A percentile compares a stretch with the other conserved stretches of the same genome.
Evolutionary conservation across 2,113 vertebrate genomes (phyloP).

Genomic region (Proterorhinus semilunaris): DNA sequence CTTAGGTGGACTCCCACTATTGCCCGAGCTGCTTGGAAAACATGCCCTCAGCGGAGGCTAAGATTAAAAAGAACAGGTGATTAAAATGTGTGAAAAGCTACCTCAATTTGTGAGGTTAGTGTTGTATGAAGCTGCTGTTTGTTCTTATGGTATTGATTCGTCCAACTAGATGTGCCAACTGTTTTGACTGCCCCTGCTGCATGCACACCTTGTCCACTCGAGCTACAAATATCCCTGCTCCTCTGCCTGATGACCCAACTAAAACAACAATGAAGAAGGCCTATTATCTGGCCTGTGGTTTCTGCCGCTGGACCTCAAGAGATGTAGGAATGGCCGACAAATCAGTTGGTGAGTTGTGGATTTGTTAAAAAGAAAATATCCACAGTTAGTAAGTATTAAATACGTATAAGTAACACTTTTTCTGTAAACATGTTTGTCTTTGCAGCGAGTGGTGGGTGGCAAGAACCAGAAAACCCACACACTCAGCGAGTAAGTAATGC

Average conservation of each 20-base stretch:
- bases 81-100: neutral
- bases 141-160: neutral
- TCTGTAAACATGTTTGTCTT: neutral
- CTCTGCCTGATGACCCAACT: constrained; percentile 92
- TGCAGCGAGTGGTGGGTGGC: constrained; percentile 97
- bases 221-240: constrained; percentile 93
- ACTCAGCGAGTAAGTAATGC: constrained; percentile 84
- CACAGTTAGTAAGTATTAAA: neutral
- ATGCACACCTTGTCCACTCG: constrained; percentile 98
- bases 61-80: constrained; percentile 98
- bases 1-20: constrained; percentile 97
- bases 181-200: constrained; percentile 97
- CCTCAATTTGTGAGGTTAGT: neutral
- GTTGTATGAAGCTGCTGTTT: neutral
- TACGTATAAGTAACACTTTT: neutral
- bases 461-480: constrained; percentile 94
- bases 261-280: constrained; percentile 98
- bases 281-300: constrained; percentile 96
- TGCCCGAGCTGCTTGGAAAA: constrained; percentile 98
- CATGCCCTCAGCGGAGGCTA: constrained; percentile 99
- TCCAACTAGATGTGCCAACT: constrained; percentile 89
- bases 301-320: constrained; percentile 97
- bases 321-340: constrained; percentile 99
- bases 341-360: constrained; percentile 86
- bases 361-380: neutral